phyloP scores from a whole-genome alignment of 2,113 vertebrate species.

The Callipepla squamata region DNA sequence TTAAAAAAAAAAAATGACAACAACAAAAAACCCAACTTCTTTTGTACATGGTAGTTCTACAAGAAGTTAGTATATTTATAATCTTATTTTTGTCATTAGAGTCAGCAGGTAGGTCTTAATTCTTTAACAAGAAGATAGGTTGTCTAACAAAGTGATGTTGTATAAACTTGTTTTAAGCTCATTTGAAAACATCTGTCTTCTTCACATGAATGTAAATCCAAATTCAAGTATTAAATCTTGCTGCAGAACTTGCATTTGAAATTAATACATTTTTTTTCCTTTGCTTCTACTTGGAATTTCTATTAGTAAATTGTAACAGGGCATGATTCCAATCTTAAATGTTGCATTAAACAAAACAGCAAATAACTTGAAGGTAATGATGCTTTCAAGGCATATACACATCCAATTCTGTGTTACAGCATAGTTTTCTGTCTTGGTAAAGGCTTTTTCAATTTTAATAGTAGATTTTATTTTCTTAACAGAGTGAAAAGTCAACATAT shows the following conservation, averaged over 20 bases:
- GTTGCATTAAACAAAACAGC: not conserved
- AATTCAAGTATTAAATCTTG: not conserved
- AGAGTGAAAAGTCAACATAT: not conserved
- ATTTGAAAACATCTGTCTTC: not conserved
- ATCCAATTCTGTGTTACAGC: not conserved
- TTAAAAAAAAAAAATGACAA: not conserved
- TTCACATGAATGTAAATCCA: not conserved
- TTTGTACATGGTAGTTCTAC: not conserved
- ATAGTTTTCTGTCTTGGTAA: conserved; percentile 3
- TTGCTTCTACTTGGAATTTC: conserved; percentile 21
- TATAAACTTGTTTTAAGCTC: not conserved
- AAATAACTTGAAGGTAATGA: conserved; percentile 16
- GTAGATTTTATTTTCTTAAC: conserved; percentile 28
- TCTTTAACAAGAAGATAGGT: not conserved
- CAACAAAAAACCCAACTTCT: not conserved
- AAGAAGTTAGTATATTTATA: not conserved
- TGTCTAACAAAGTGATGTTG: not conserved
- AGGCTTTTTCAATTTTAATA: conserved; percentile 29
- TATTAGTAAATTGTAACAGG: not conserved
- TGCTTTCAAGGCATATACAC: conserved; percentile 20
- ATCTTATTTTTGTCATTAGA: not conserved
- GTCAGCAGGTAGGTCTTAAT: not conserved
- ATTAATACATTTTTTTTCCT: not conserved
- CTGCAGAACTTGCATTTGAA: not conserved
- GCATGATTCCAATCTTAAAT: conserved; percentile 37